A percentile compares a stretch with the other conserved stretches of the same genome.
Conservation (phyloP, 2,113 vertebrate species). For the Spizaetus ornatus region DNA sequence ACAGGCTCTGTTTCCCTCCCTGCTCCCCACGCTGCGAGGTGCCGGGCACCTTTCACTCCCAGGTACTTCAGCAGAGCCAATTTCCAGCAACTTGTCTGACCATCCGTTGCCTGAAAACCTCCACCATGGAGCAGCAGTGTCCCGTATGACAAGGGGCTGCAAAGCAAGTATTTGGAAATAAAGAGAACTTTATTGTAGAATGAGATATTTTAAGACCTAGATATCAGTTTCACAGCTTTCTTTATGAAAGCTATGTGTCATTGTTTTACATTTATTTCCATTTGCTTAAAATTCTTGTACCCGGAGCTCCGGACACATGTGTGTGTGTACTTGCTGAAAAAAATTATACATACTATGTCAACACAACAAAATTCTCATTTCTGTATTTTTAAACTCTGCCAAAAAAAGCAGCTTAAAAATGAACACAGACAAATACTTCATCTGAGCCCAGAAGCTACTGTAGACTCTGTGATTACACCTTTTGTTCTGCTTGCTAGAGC, state of each 20-base stretch:
- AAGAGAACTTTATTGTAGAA: not conserved
- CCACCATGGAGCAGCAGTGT: not conserved
- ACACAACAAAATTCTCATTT: not conserved
- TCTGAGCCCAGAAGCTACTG: not conserved
- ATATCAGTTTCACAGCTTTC: not conserved
- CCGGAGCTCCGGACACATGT: not conserved
- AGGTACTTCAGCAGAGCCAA: not conserved
- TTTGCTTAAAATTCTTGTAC: not conserved
- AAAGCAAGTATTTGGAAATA: not conserved
- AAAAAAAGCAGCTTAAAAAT: not conserved
- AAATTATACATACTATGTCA: not conserved
- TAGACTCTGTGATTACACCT: not conserved
- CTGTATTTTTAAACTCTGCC: not conserved
- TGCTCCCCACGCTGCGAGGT: not conserved
- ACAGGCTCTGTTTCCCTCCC: not conserved
- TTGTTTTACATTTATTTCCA: not conserved
- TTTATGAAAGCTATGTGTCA: fast-evolving
- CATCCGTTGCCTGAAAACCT: not conserved
- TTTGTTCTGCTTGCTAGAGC: not conserved
- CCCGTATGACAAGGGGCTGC: not conserved
- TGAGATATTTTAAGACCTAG: not conserved
- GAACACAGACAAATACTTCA: not conserved
- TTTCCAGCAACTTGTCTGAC: fast-evolving
- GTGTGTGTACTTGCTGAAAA: not conserved
- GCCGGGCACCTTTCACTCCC: not conserved